phyloP scores from a whole-genome alignment of 1,140 invertebrate species.

The Halesus radiatus region DNA sequence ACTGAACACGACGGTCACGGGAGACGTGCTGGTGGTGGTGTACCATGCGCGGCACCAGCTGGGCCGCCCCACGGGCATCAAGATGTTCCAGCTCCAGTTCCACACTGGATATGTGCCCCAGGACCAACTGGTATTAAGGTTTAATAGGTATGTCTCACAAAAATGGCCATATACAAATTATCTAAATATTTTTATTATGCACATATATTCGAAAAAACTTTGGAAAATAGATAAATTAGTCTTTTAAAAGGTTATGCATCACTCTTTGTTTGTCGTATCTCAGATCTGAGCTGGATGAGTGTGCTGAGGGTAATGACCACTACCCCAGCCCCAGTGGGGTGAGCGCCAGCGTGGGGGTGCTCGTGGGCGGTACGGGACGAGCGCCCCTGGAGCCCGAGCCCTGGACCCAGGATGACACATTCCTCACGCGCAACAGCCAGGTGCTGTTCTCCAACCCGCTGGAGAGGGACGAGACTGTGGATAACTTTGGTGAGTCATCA shows the following conservation, averaged over 20 bases:
- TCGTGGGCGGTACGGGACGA: slow-evolving; percentile 78
- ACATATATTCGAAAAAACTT: too few relatives aligned
- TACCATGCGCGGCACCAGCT: slow-evolving; percentile 91
- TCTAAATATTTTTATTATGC: too few relatives aligned
- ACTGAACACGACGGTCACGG: slow-evolving; percentile 74
- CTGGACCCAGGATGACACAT: slow-evolving; percentile 77
- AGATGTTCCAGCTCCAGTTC: slow-evolving; percentile 90
- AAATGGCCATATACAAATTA: too few relatives aligned
- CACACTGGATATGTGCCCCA: slow-evolving; percentile 88
- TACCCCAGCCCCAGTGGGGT: slow-evolving; percentile 86
- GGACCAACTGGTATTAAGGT: slow-evolving; percentile 80
- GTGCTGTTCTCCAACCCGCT: slow-evolving; percentile 84
- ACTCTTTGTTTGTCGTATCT: background rate
- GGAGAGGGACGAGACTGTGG: slow-evolving; percentile 87
- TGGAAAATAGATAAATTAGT: too few relatives aligned
- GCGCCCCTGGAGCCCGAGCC: slow-evolving; percentile 78
- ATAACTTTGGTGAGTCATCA: slow-evolving; percentile 78
- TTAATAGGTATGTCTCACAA: slow-evolving; percentile 75
- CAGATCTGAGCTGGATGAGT: slow-evolving; percentile 84
- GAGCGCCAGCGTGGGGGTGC: slow-evolving; percentile 78
- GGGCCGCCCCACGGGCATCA: slow-evolving; percentile 87
- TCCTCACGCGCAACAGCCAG: slow-evolving; percentile 68
- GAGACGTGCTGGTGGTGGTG: slow-evolving; percentile 86
- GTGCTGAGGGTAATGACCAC: slow-evolving; percentile 83
- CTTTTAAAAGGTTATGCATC: too few relatives aligned